phyloP scores from a whole-genome alignment of 1,140 invertebrate genomes.

The Euura saliciscinereae region DNA sequence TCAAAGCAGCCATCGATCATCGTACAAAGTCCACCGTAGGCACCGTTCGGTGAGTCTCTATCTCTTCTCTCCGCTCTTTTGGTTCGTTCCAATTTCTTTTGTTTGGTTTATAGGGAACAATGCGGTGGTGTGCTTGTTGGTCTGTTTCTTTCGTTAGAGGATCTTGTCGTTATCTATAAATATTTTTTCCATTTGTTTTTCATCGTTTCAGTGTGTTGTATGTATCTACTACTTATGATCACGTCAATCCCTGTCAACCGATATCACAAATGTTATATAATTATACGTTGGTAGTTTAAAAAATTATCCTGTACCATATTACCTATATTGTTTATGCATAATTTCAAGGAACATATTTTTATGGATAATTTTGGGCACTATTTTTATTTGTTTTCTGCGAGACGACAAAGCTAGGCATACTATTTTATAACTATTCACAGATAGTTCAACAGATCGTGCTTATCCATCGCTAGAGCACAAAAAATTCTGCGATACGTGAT shows the following conservation, averaged over 20 bases:
- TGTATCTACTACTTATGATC: not conserved
- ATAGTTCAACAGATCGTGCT: not conserved
- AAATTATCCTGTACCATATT: not conserved
- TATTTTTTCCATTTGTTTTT: not conserved
- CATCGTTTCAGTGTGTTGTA: not conserved
- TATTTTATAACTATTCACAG: not conserved
- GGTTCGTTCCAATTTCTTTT: constrained; percentile 5
- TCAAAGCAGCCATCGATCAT: constrained; percentile 66
- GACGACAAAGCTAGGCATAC: too few relatives aligned
- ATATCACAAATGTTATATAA: too few relatives aligned
- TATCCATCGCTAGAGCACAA: not conserved
- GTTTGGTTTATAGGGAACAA: constrained; percentile 7
- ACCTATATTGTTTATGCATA: too few relatives aligned
- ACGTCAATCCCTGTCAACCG: not conserved
- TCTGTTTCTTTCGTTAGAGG: constrained; percentile 5
- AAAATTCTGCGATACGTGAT: not conserved
- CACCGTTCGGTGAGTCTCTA: constrained; percentile 74
- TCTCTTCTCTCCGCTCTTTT: not conserved
- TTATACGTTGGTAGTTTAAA: not conserved
- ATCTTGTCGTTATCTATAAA: not conserved
- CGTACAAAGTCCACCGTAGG: constrained; percentile 73
- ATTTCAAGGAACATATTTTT: too few relatives aligned
- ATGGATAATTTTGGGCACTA: not conserved
- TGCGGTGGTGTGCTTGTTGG: constrained; percentile 6
- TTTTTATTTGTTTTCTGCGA: not conserved